Base-by-base conservation (phyloP, 2,888 invertebrate genomes). In the Drosophila colorata region DNA sequence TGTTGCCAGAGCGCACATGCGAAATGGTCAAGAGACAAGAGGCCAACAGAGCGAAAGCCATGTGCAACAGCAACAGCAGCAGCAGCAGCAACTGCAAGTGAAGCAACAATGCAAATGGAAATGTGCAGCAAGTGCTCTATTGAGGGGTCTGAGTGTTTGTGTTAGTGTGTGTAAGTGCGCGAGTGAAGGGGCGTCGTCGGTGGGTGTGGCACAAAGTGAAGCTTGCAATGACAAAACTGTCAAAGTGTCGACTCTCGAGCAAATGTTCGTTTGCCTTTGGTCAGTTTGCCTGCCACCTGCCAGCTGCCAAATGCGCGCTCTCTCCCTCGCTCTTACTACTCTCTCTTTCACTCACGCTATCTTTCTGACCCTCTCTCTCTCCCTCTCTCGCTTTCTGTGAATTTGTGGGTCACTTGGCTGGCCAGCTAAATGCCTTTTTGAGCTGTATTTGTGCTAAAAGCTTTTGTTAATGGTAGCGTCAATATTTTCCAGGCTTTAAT, bases 211-310 rank as follows among this genome's bases (percentile, higher is more conserved):
- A 61, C 64, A 75, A 74, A 80, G 69, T 70, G 67, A 55, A 69
- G 77, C 73, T 74, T 51, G 56, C 67, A 87, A 78, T 86, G 83
- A 74, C 88, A 88, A 74, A 80, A 72, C 83, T 86, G 86, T 85
- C 88, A 88, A 83, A 86, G 74, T 88, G 88, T 73, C 72, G 43
- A 43, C 35, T 51, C 60, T 38, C 38, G 43, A 43, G 53, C 33
- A 53, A 33, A 33, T 16, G 33, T 43, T 43, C 68, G 35, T 23
- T 66, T 47, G 59, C 56, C 44, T 64, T 63, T 52, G 53, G 38
- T 49, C 49, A 59, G 44, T 49, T 61, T 51, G 51, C 69, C 44
- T 33, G 48, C 46, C 43, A 35, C 13, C 40, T 44, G 48, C 43
- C 51, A 47, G 14, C 28, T 14, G 16, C 6, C n/a, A 35, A 35